Base-by-base conservation (phyloP, 2,888 invertebrate genomes). In the Napeogenes sylphis region DNA sequence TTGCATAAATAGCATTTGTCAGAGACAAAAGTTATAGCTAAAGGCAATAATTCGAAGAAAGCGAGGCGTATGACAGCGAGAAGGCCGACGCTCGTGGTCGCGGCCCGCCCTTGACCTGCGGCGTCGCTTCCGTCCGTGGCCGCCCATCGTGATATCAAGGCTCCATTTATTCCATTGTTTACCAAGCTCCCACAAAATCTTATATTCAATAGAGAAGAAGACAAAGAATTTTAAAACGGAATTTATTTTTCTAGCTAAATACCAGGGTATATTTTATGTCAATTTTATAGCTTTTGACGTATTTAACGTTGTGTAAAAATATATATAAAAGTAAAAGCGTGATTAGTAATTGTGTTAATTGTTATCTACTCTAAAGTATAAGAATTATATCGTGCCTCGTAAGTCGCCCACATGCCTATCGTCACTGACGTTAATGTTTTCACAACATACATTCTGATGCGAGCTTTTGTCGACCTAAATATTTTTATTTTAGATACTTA, bases 31-130 rank as follows among this genome's bases (percentile, higher is more conserved):
- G 66, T 68, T 70, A 75, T 73, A 74, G 70, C 72, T 69, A 66
- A 74, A 71, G 66, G 70, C 72, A 75, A 74, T 77, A 73, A 78
- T 77, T 74, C 69, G 59, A 73, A 70, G 75, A 77, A 78, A 77
- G 75, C 71, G 74, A 70, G 70, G 67, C 68, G 66, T 74, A 71
- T 70, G 70, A 74, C 75, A 65, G 70, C 63, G 70, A 67, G 66
- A 65, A 21, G 21, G 21, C 21, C 21, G 21, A 21, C 21, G 21
- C 21, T 21, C 21, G 21, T 21, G 21, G 21, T 21, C 21, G 21
- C 21, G 69, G 64, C 70, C 57, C 76, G 84, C 78, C 86, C 87
- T 87, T 87, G 85, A 87, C 85, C 84, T 74, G 71, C 63, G 68
- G 68, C 63, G 66, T 62, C 70, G 75, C 71, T 75, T 76, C 76